These are phyloP conservation scores for Sphenodon punctatus DNA, from an alignment of 2,797 vertebrate species.

Conservation along the genomic window DNA sequence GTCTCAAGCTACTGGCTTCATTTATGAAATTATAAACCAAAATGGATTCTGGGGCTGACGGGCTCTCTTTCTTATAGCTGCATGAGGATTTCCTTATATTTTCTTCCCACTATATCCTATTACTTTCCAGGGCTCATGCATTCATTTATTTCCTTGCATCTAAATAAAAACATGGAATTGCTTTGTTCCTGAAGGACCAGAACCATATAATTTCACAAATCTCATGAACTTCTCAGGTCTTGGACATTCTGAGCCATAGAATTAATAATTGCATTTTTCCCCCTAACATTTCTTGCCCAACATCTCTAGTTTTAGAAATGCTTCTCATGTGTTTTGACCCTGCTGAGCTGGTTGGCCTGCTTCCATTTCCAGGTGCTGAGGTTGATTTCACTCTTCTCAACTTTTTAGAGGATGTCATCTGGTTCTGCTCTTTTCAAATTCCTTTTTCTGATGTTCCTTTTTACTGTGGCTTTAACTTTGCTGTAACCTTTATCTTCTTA, in stretches of 20 bases:
- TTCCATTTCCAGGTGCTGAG: not conserved
- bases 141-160: not conserved
- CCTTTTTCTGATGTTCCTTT: no score
- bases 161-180: not conserved
- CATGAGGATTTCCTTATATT: not conserved
- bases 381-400: no score
- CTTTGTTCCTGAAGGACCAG: not conserved
- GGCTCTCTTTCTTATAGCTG: constrained; percentile 6
- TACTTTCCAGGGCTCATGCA: not conserved
- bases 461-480: no score
- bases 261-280: no score
- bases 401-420: no score
- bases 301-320: no score
- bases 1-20: constrained; percentile 6
- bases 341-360: no score
- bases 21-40: constrained; percentile 51
- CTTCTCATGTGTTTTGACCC: no score
- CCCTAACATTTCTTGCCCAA: no score
- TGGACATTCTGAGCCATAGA: not conserved
- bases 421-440: no score
- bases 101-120: not conserved
- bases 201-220: accelerated
- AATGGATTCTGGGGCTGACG: not conserved
- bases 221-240: not conserved
- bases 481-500: no score